phyloP scores from a whole-genome alignment of 1,140 invertebrate genomes.

The Leptoteleia sp. region DNA sequence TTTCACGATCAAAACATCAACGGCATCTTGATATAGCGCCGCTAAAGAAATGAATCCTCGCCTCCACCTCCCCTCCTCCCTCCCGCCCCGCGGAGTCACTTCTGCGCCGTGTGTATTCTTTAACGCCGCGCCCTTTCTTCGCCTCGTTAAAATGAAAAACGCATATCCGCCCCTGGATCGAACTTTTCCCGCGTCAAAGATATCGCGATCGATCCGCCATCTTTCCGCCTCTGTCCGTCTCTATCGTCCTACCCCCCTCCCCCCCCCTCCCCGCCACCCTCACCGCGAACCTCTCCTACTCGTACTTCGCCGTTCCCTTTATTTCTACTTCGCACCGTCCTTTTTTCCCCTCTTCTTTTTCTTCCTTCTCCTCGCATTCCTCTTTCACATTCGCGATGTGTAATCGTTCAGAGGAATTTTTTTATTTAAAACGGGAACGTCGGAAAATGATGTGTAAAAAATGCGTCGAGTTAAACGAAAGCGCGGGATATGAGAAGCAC shows the following conservation, averaged over 20 bases:
- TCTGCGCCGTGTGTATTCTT: slow-evolving; percentile 27
- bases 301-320: slow-evolving; percentile 12
- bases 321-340: neutral
- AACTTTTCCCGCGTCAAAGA: slow-evolving; percentile 25
- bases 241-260: too few species aligned
- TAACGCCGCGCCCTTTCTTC: slow-evolving; percentile 11
- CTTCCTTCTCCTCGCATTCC: slow-evolving; percentile 24
- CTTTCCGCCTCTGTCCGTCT: too few species aligned
- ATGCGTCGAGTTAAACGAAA: slow-evolving; percentile 27
- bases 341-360: too few species aligned
- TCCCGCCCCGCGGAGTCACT: slow-evolving; percentile 26
- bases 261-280: too few species aligned
- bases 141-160: slow-evolving; percentile 41
- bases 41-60: slow-evolving; percentile 52
- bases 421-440: slow-evolving; percentile 30
- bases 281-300: slow-evolving; percentile 3
- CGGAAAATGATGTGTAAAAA: slow-evolving; percentile 32
- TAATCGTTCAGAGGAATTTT: slow-evolving; percentile 33
- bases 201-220: slow-evolving; percentile 31
- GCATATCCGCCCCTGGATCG: slow-evolving; percentile 10
- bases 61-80: too few species aligned
- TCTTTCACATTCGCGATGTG: slow-evolving; percentile 9
- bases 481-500: neutral
- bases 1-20: too few species aligned
- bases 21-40: too few species aligned